Conservation (phyloP, 2,113 vertebrate genomes). For the Pteropus alecto region DNA sequence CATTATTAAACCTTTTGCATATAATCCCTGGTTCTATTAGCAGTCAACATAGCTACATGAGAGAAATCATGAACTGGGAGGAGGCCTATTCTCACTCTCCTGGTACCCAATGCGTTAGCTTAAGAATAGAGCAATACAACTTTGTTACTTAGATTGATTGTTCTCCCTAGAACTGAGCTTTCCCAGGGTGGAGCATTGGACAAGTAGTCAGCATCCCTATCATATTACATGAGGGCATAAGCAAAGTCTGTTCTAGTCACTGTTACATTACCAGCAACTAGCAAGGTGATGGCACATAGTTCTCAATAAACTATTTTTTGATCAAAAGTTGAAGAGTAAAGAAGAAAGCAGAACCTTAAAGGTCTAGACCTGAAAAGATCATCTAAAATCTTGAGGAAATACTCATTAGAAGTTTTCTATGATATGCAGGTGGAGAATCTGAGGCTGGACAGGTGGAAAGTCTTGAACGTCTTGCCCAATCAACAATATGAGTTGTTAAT, state of each 20-base stretch:
- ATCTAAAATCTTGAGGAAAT: not conserved
- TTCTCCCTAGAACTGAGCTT: not conserved
- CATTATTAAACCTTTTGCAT: not conserved
- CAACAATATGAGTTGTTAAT: not conserved
- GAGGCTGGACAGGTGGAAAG: not conserved
- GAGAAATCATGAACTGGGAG: not conserved
- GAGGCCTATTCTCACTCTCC: not conserved
- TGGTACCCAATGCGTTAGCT: not conserved
- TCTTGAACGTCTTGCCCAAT: not conserved
- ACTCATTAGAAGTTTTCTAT: not conserved
- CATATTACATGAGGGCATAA: not conserved
- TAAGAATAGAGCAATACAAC: not conserved
- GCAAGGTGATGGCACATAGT: not conserved
- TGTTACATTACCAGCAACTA: not conserved
- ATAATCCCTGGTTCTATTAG: not conserved
- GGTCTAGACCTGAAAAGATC: not conserved
- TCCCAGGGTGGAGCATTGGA: not conserved
- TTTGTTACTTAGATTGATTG: not conserved
- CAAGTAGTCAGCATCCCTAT: not conserved
- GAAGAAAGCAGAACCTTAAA: not conserved
- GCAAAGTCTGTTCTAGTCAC: not conserved
- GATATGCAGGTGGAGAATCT: not conserved
- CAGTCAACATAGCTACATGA: not conserved
- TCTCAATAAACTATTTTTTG: not conserved
- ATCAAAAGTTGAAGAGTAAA: not conserved